Evolutionary conservation across 2,888 invertebrate species (phyloP), one percentile per base, ranked within the genome.

Genomic region (Watsonalla cultraria): DNA sequence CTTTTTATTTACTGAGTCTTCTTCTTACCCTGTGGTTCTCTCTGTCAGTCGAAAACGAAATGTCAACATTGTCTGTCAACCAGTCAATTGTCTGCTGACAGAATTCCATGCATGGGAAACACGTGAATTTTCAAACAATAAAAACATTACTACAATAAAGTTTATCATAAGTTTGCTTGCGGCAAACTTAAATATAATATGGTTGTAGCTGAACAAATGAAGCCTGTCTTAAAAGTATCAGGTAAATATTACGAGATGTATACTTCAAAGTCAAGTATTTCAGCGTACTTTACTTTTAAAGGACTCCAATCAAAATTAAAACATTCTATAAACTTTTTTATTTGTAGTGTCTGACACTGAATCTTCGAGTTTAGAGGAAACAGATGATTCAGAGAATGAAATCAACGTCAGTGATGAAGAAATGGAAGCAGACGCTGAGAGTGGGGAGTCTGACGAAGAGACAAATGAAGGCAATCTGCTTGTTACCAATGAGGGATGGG

Each of bases 401-500:
- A 63, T 49, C 37, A 6, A 37, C 13, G 14, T 66, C 7, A 78
- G 78, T 55, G 70, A 55, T 7, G 78, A 76, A 57, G 75, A 68
- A 55, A 58, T 39, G 48, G 58, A 53, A 7, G 68, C 74, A 37
- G 68, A 68, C 46, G 59, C 68, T 39, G 64, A 65, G 54, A 57
- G 63, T 52, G 51, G 60, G 48, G 65, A 51, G 34, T 57, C 52
- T 34, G 59, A 67, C 46, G 61, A 64, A 11, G 68, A 70, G 47
- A 61, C 64, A 13, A 11, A 42, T 11, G 69, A 70, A 6, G 70
- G 69, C 49, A 63, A 63, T 7, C 61, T 67, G 47, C 55, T 91
- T n/a, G 65, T 86, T 52, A 76, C 90, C 0, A 96, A 96, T 78
- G 85, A 92, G 59, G 95, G 94, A 4, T 97, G 96, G 96, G 96